Evolutionary conservation across 2,797 vertebrate genomes (phyloP), one percentile per base, ranked within the genome.

Genomic region (Sebastes minor): DNA sequence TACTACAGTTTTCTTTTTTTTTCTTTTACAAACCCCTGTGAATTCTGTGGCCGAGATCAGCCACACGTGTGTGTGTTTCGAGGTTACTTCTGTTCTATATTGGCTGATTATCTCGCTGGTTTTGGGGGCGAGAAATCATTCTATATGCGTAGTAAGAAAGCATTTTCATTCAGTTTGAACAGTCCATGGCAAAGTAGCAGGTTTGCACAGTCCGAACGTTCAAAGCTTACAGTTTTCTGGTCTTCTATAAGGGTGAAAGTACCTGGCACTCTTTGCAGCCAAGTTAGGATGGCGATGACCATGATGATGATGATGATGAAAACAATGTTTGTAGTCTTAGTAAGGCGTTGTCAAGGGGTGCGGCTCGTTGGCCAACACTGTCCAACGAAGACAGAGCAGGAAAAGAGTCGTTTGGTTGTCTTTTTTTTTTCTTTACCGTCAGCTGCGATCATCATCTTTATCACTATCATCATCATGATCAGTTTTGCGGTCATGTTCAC

Each of bases 231-330:
- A 96, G 96, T 96, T 95, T 96, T 95, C 94, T 95, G 96, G 96
- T 96, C 95, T 95, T 94, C 94, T 93, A 52, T 52, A 94, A 90
- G 86, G 84, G 89, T 87, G 89, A 91, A 85, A 83, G 85, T 88
- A 91, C 91, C 93, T 95, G 92, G 96, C 96, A 96, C 86, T 96
- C 96, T 96, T 96, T 95, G 96, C 96, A 96, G 94, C 96, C 96
- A 95, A 93, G 96, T 96, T 96, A 83, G 49, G 83, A 84, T 86
- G 86, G 85, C 63, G 57, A 87, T 38, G 75, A 87, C 56, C 62
- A 77, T 76, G 82, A 84, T 78, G 71, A 86, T 71, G 74, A 75
- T 59, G 78, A 80, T 80, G 88, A 88, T 76, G 71, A 92, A 86
- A 90, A 91, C 61, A 78, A 96, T 96, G 95, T 83, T 88, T 82